Base-by-base conservation (phyloP, 2,113 vertebrate genomes). In the Oncorhynchus tshawytscha region DNA sequence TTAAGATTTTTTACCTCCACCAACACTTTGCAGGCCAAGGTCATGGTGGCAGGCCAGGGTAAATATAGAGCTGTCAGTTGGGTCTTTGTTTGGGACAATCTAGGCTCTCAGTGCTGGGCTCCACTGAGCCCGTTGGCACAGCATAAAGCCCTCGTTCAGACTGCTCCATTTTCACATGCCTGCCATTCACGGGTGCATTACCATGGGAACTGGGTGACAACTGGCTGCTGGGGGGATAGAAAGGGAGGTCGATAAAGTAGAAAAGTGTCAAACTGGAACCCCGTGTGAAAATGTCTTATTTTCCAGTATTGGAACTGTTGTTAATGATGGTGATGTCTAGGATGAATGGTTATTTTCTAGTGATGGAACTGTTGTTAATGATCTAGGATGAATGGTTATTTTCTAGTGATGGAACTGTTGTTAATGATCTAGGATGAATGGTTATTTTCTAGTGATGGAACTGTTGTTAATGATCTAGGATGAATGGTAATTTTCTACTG, bases 61-160 rank as follows among this genome's bases (percentile, higher is more conserved):
- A 91, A 91, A 92, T 88, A 91, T 87, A 90, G 82, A 80, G 78
- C 84, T 75, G 20, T 73, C 83, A 87, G 87, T 84, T 51, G 67
- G 75, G 77, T 27, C 85, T 92, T 91, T 91, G 90, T 73, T 54
- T 86, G 83, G 73, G 82, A 86, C 81, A 83, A 86, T 90, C 87
- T 84, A 82, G 75, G 82, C 87, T 89, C 89, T 89, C 89, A 87
- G 77, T 73, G 85, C 77, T 72, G 82, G 88, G 90, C 87, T 87
- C 88, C 88, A 81, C 84, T 83, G 85, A 90, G 84, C 87, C 78
- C 74, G 75, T 87, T 86, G 88, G 86, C 90, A 87, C 78, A 48
- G 22, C 67, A 81, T 7, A 83, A 80, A 82, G 82, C 75, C 86
- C 75, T 84, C 80, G 79, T 84, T 86, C 81, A 83, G 77, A 76